Conservation (phyloP, 2,888 invertebrate species). For the Diaprepes abbreviatus region DNA sequence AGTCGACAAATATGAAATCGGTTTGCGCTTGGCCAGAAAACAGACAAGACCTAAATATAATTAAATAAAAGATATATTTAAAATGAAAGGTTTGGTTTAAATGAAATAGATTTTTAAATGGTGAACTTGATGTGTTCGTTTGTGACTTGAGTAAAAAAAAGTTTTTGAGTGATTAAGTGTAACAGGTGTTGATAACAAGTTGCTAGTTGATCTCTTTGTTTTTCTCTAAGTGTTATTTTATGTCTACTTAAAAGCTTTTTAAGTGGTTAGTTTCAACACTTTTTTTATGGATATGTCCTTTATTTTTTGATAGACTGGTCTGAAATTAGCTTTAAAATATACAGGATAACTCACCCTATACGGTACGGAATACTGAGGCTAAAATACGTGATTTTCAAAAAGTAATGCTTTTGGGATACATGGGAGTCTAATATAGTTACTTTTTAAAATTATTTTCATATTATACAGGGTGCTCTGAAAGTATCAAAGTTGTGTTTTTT, state of each 20-base stretch:
- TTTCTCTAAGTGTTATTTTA: not conserved
- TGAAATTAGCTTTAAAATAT: too few species aligned
- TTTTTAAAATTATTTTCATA: too few species aligned
- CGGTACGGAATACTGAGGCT: too few species aligned
- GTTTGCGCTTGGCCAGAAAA: constrained; percentile 10
- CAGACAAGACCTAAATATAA: not conserved
- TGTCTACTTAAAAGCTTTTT: not conserved
- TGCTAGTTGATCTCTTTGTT: not conserved
- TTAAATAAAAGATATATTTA: not conserved
- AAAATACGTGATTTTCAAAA: too few species aligned
- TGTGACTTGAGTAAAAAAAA: not conserved
- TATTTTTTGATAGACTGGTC: constrained; percentile 17
- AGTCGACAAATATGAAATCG: constrained; percentile 3
- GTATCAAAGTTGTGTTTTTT: too few species aligned
- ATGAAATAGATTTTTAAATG: constrained; percentile 1
- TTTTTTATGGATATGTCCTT: not conserved
- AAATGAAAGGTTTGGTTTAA: too few species aligned
- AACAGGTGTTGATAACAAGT: constrained; percentile 17
- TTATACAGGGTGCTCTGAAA: too few species aligned
- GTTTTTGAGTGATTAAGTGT: constrained; percentile 8
- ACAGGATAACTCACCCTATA: too few species aligned
- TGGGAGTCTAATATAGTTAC: too few species aligned
- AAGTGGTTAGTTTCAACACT: not conserved
- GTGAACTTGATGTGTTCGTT: not conserved
- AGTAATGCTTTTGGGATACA: too few species aligned